Base-by-base conservation (phyloP, 2,888 invertebrate species). In the Blomia tropicalis region DNA sequence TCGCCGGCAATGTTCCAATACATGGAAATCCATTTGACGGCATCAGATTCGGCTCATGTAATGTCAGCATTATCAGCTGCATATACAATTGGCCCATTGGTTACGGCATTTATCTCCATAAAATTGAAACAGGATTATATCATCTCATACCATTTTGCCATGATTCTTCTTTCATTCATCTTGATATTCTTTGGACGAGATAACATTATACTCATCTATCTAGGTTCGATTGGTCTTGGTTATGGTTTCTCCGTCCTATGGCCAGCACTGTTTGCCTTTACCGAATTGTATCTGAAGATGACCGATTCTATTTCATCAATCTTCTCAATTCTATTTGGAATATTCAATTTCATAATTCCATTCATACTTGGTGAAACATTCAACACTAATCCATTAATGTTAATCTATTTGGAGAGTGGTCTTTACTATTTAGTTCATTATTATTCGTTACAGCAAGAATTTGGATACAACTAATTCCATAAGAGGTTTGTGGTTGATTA, bases 1-100 rank as follows among this genome's bases (percentile, higher is more conserved):
- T 53, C 36, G 23, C 14, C 60, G 11, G 44, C 60, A 2, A 53
- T 36, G 25, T 60, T 53, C 19, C 60, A 60, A 27, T 53, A 32
- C 51, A 22, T 47, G 23, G 17, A 30, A 1, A 17, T 51, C 1
- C 14, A 31, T 2, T 11, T 60, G 19, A 53, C 60, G n/a, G 60
- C 60, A 11, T 22, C 23, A 32, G 23, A 61, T 29, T 14, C 54
- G 19, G 53, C 61, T 3, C 31, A 53, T 30, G 36, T 61, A 25
- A 4, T 61, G 1, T 36, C 61, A 19, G 25, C 32, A 11, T 17
- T 53, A 36, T 7, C 36, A 14, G 53, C 53, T 11, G 53, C 31
- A 41, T 53, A n/a, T 30, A 53, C 61, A 14, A 19, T 53, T 4
- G 60, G 60, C 14, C 51, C 30, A 36, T 19, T 29, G 22, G 14